phyloP scores from a whole-genome alignment of 2,888 invertebrate species.

The Erannis defoliaria region DNA sequence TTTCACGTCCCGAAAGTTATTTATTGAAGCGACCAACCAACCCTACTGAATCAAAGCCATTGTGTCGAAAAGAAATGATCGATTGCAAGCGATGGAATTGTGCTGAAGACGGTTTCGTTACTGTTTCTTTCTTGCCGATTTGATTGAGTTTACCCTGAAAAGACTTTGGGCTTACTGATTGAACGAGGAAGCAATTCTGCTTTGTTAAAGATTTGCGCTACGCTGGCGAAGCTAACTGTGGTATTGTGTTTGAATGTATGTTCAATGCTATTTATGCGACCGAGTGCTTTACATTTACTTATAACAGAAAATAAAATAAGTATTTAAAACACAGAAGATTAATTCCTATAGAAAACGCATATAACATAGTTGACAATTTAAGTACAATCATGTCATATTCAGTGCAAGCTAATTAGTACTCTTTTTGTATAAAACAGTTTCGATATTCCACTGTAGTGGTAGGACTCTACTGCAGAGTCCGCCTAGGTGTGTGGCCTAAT shows the following conservation, averaged over 20 bases:
- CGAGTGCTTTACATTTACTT: too few relatives aligned
- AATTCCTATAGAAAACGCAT: too few relatives aligned
- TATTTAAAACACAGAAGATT: too few relatives aligned
- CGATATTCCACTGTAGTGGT: too few relatives aligned
- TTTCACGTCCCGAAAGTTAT: constrained; percentile 1
- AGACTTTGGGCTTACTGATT: constrained; percentile 1
- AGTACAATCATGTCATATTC: too few relatives aligned
- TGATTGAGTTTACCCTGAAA: constrained; percentile 14
- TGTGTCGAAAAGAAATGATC: constrained; percentile 44
- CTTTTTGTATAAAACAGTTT: too few relatives aligned
- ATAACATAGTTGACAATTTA: too few relatives aligned
- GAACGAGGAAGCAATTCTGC: constrained; percentile 7
- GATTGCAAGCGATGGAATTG: constrained; percentile 39
- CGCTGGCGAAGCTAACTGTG: background rate
- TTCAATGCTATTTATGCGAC: background rate
- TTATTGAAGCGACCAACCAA: constrained; percentile 9
- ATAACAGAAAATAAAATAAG: too few relatives aligned
- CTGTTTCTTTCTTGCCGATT: constrained; percentile 24
- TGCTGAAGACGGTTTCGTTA: constrained; percentile 22
- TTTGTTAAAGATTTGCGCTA: too few relatives aligned
- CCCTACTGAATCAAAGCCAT: constrained; percentile 44
- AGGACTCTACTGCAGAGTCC: too few relatives aligned
- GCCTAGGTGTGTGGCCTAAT: too few relatives aligned
- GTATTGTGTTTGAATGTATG: background rate
- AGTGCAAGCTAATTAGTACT: too few relatives aligned